phyloP scores from a whole-genome alignment of 2,888 invertebrate species.

The Drepana falcataria region DNA sequence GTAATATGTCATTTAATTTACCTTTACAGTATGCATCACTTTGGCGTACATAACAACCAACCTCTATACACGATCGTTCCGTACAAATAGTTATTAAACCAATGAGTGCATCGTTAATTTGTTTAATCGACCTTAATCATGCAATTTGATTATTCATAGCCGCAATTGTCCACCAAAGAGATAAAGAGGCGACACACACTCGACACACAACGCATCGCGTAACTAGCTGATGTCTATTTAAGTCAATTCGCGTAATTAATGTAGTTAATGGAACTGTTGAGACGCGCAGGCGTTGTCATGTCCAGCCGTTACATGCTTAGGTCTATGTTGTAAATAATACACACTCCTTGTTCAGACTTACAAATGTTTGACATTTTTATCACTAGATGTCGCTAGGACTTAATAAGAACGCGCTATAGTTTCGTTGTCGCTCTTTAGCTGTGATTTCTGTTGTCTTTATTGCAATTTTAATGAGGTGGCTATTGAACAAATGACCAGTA shows the following conservation, averaged over 20 bases:
- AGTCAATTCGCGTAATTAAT: slow-evolving; percentile 66
- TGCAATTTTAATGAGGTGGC: no score
- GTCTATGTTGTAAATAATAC: neutral
- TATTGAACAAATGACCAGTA: no score
- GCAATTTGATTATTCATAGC: neutral
- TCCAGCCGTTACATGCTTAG: neutral
- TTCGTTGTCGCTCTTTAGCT: no score
- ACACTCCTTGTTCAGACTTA: slow-evolving; percentile 3
- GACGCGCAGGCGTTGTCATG: slow-evolving; percentile 33
- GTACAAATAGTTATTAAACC: neutral
- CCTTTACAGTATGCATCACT: no score
- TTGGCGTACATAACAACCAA: no score
- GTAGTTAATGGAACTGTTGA: slow-evolving; percentile 51
- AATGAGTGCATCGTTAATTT: neutral
- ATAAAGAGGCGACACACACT: neutral
- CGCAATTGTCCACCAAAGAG: neutral
- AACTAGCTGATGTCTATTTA: slow-evolving; percentile 58
- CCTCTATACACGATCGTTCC: neutral
- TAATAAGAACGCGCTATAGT: no score
- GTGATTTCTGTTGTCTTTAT: no score
- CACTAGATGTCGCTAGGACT: no score
- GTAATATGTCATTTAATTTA: no score
- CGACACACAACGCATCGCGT: slow-evolving; percentile 14
- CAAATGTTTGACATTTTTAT: neutral
- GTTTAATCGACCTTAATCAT: neutral